Base-by-base conservation (phyloP, 2,113 vertebrate genomes). In the Syngnathus typhle region DNA sequence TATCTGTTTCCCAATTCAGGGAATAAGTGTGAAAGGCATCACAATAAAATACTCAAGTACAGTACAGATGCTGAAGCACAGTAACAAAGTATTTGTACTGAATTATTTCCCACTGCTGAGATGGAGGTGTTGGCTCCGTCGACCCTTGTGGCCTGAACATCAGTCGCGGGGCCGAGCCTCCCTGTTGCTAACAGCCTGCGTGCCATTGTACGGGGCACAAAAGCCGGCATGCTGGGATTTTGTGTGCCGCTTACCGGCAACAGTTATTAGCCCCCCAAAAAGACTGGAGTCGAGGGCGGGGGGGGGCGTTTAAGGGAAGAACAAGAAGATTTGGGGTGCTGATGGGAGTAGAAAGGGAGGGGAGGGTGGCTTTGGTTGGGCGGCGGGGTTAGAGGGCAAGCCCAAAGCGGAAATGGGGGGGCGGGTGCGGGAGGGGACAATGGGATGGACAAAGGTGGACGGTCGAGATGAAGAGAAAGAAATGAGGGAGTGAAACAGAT, bases 241-340 rank as follows among this genome's bases (percentile, higher is more conserved):
- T 62, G 39, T 23, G 41, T 16, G 23, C 52, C 52, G 52, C 52
- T 23, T 13, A 23, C 52, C 23, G 23, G 38, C 37, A 61, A 41
- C 37, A 39, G 59, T 60, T 60, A 60, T 39, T 60, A 62, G 38
- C 38, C n/a, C n/a, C 12, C 39, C 39, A 44, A 44, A 62, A 61
- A 61, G 60, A 43, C 60, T 23, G 23, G 11, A 32, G 27, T 32
- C 23, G 12, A 56, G 56, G 15, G 56, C 18, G 16, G 36, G 36
- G 52, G 52, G 47, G 19, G 49, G 49, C 7, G 49, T 52, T 52
- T n/a, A 21, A 58, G 55, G 36, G 27, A 58, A 41, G 60, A 61
- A 62, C 60, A 62, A 62, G 60, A 62, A 62, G 60, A 62, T 44
- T 62, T 62, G 60, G 60, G 60, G 60, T 62, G 60, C 60, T 21